Base-by-base conservation (phyloP, 2,113 vertebrate species). In the Erpornis zantholeuca region DNA sequence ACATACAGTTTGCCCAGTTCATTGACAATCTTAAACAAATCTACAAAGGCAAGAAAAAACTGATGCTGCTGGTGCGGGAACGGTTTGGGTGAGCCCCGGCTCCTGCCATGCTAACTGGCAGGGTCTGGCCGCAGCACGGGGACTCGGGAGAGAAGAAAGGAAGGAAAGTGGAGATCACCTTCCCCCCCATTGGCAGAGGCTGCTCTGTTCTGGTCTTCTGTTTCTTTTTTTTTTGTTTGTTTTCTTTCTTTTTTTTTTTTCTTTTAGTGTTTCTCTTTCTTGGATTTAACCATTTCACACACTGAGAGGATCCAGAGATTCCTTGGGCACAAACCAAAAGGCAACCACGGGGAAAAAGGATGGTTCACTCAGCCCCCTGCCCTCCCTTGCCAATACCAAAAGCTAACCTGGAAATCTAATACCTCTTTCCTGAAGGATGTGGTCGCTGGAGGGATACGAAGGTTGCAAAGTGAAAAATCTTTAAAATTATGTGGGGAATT, bases 1-100 rank as follows among this genome's bases (percentile, higher is more conserved):
- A 99, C 97, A 99, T 99, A 94, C 99, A 99, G 98, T 99, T 99
- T 1, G 99, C 99, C 96, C 99, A 99, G 96, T 99, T 99, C 97
- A 99, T 99, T 96, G 99, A 99, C 98, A 99, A 99, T 98, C 99
- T 99, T 95, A 99, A 99, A 97, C 99, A 99, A 98, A 99, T 99
- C 98, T 99, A 99, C 97, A 99, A 99, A 98, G 99, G 99, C 98
- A 99, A 99, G 98, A 99, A 99, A 98, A 99, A 99, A 97, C 98
- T 99, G 92, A 99, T 99, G 99, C 98, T 99, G 98, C 96, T 99
- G 97, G 99, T 99, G 82, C 98, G 99, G 77, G 99, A 99, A 93
- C 98, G 99, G 87, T 99, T 99, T 76, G 99, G 99, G 96, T 99
- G 98, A 99, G 96, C 86, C 92, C 93, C 8, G 23, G 88, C 75